phyloP scores from a whole-genome alignment of 2,797 vertebrate genomes.

The Mycteria americana region DNA sequence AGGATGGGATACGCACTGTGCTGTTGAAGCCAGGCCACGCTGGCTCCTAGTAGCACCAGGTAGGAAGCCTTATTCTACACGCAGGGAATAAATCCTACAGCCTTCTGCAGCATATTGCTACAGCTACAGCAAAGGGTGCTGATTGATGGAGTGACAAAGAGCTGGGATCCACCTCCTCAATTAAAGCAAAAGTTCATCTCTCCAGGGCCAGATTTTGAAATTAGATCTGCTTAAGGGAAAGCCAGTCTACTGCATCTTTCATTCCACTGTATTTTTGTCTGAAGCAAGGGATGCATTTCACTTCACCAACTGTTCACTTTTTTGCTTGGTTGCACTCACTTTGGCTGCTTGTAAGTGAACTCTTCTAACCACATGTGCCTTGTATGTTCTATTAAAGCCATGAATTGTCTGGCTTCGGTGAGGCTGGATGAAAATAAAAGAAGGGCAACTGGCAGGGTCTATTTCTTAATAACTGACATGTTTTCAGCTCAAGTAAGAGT shows the following conservation, averaged over 20 bases:
- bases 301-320: constrained; percentile 67
- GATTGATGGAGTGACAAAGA: constrained; percentile 49
- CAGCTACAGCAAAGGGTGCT: constrained; percentile 49
- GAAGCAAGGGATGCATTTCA: constrained; percentile 63
- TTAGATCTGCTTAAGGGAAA: constrained; percentile 58
- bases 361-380: constrained; percentile 46
- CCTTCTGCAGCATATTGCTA: not conserved
- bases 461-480: constrained; percentile 8
- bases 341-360: constrained; percentile 57
- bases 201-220: constrained; percentile 51
- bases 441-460: not conserved
- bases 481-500: constrained; percentile 24
- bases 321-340: constrained; percentile 63
- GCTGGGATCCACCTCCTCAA: constrained; percentile 64
- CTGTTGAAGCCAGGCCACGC: not conserved
- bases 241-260: constrained; percentile 61
- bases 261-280: constrained; percentile 40
- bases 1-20: not conserved
- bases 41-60: not conserved
- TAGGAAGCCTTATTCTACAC: not conserved
- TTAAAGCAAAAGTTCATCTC: constrained; percentile 46
- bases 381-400: constrained; percentile 34
- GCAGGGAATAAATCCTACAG: not conserved
- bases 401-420: not conserved
- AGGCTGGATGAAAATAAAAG: constrained; percentile 21